Evolutionary conservation across 2,888 invertebrate species (phyloP).

Genomic region (Mimachlamys varia): DNA sequence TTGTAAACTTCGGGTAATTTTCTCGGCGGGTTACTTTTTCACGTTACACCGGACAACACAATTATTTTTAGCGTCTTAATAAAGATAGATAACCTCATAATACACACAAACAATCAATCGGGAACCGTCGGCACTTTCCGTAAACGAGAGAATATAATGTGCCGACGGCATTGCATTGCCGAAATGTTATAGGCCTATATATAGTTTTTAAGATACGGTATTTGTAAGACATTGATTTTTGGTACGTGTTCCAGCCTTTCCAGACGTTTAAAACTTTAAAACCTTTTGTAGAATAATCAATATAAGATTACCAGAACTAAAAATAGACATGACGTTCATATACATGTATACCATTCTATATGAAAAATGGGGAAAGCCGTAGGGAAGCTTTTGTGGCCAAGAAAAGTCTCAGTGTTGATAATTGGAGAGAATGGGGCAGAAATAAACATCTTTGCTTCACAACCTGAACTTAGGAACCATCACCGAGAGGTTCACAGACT

Average conservation of each 20-base stretch:
- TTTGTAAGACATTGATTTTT: too few relatives aligned
- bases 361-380: background rate
- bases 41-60: too few relatives aligned
- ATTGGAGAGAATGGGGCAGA: background rate
- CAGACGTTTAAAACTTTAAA: too few relatives aligned
- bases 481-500: background rate
- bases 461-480: background rate
- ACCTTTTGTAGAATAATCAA: background rate
- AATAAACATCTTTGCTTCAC: background rate
- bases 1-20: too few relatives aligned
- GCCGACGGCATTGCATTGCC: too few relatives aligned
- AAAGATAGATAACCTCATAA: background rate
- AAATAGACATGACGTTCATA: slow-evolving; percentile 3
- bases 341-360: too few relatives aligned
- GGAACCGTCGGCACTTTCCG: too few relatives aligned
- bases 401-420: background rate
- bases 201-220: too few relatives aligned
- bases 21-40: too few relatives aligned
- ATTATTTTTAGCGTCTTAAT: background rate
- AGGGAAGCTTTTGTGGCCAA: background rate
- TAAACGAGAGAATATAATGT: too few relatives aligned
- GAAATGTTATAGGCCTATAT: too few relatives aligned
- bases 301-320: background rate
- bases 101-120: background rate
- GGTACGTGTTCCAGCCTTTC: too few relatives aligned